These are phyloP conservation scores for Gymnoscopelus microlampas DNA, from an alignment of 2,797 vertebrate species.

Conservation along the genomic window DNA sequence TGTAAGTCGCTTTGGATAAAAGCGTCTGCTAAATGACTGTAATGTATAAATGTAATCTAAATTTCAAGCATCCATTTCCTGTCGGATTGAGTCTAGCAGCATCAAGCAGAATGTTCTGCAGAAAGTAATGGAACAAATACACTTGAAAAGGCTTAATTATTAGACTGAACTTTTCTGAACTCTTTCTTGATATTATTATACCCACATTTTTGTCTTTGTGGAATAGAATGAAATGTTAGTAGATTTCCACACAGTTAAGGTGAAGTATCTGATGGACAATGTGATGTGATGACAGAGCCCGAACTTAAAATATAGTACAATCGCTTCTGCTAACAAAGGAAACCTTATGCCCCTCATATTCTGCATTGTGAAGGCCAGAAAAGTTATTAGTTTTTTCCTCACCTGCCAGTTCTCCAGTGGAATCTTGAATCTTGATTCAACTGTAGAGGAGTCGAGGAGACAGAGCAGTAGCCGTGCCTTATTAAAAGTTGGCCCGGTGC, in stretches of 20 bases:
- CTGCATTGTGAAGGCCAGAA: slow-evolving; percentile 69
- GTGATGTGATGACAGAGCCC: slow-evolving; percentile 41
- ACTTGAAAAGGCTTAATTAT: slow-evolving; percentile 31
- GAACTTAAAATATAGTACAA: slow-evolving; percentile 45
- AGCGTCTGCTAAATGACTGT: too few relatives aligned
- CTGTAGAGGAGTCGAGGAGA: too few relatives aligned
- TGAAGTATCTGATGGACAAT: slow-evolving; percentile 33
- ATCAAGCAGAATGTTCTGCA: too few relatives aligned
- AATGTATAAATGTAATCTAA: too few relatives aligned
- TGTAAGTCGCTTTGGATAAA: too few relatives aligned
- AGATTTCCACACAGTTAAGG: slow-evolving; percentile 20
- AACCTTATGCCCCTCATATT: slow-evolving; percentile 71
- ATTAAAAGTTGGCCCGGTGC: slow-evolving; percentile 73
- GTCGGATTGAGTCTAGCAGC: too few relatives aligned
- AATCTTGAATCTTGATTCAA: slow-evolving; percentile 52
- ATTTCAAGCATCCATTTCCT: too few relatives aligned
- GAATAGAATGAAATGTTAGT: slow-evolving; percentile 19
- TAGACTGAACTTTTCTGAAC: neutral
- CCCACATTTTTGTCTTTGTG: slow-evolving; percentile 23
- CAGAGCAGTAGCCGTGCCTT: slow-evolving; percentile 44
- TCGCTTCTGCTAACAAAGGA: slow-evolving; percentile 53
- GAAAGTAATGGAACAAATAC: slow-evolving; percentile 10
- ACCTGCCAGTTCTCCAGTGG: slow-evolving; percentile 42
- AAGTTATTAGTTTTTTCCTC: slow-evolving; percentile 73
- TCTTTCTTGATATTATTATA: slow-evolving; percentile 18